Evolutionary conservation across 2,888 invertebrate species (phyloP).

Genomic region (Sesamia inferens): DNA sequence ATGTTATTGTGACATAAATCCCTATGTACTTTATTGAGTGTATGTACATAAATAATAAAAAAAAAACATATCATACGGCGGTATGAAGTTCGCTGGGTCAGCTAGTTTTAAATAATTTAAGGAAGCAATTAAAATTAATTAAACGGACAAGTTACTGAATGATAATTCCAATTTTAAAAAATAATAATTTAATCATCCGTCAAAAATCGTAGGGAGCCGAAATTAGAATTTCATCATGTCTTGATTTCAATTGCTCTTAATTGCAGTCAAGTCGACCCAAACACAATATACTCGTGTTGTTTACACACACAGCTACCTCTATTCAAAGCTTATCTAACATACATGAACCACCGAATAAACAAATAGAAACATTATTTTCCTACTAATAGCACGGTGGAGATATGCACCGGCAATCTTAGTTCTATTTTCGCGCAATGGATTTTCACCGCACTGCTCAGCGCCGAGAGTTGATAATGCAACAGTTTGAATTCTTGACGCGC

Average conservation of each 20-base stretch:
- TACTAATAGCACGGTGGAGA: background rate
- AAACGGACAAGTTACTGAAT: no score
- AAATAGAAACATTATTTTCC: constrained; percentile 20
- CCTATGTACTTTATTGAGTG: no score
- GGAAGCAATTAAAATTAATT: background rate
- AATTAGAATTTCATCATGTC: constrained; percentile 3
- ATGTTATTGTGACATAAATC: no score
- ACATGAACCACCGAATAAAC: constrained; percentile 2
- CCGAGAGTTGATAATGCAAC: no score
- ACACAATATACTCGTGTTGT: constrained; percentile 11
- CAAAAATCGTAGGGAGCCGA: background rate
- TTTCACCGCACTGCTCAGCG: no score
- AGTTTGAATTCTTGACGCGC: no score
- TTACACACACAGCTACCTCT: constrained; percentile 6
- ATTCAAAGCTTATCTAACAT: constrained; percentile 25
- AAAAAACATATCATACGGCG: no score
- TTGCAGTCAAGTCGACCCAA: background rate
- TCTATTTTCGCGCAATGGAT: no score
- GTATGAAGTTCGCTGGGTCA: background rate
- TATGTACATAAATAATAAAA: no score
- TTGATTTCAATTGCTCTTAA: background rate
- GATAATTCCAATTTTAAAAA: no score
- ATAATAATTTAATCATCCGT: background rate
- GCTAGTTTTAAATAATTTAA: background rate
- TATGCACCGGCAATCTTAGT: background rate